A percentile compares a stretch with the other conserved stretches of the same genome.
phyloP scores from a whole-genome alignment of 1,140 invertebrate genomes.

The Cylas formicarius region DNA sequence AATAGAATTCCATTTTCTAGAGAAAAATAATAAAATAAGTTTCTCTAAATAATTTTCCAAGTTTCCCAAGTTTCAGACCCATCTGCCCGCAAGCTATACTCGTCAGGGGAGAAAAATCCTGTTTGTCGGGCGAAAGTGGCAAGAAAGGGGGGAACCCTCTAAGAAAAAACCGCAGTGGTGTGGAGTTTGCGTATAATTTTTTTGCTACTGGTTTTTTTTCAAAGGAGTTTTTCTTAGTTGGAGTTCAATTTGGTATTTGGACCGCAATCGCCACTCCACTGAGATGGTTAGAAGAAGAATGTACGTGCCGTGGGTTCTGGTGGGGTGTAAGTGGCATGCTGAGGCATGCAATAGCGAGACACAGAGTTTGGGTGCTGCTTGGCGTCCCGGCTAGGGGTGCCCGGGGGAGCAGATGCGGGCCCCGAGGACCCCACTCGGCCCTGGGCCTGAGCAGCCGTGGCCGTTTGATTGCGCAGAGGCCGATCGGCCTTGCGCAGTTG shows the following conservation, averaged over 20 bases:
- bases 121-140: too few relatives aligned
- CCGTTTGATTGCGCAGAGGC: slow-evolving; percentile 34
- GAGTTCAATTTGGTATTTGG: background rate
- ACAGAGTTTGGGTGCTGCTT: slow-evolving; percentile 42
- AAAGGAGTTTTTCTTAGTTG: background rate
- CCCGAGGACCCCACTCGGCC: slow-evolving; percentile 22
- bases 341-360: slow-evolving; percentile 51
- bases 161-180: too few relatives aligned
- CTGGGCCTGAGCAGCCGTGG: slow-evolving; percentile 17
- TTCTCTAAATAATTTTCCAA: too few relatives aligned
- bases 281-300: slow-evolving; percentile 21
- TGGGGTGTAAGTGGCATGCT: slow-evolving; percentile 49
- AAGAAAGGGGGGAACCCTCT: too few relatives aligned
- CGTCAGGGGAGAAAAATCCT: too few relatives aligned
- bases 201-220: too few relatives aligned
- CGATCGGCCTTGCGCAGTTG: slow-evolving; percentile 42
- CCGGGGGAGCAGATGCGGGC: slow-evolving; percentile 29
- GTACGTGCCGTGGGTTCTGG: slow-evolving; percentile 53
- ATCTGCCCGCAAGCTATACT: too few relatives aligned
- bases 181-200: too few relatives aligned
- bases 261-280: background rate
- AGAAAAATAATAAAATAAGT: too few relatives aligned
- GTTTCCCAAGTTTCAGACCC: too few relatives aligned
- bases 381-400: slow-evolving; percentile 33
- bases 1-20: too few relatives aligned